A percentile compares a stretch with the other conserved stretches of the same genome.
Conservation (phyloP, 2,888 invertebrate species). For the Artemia sinica region DNA sequence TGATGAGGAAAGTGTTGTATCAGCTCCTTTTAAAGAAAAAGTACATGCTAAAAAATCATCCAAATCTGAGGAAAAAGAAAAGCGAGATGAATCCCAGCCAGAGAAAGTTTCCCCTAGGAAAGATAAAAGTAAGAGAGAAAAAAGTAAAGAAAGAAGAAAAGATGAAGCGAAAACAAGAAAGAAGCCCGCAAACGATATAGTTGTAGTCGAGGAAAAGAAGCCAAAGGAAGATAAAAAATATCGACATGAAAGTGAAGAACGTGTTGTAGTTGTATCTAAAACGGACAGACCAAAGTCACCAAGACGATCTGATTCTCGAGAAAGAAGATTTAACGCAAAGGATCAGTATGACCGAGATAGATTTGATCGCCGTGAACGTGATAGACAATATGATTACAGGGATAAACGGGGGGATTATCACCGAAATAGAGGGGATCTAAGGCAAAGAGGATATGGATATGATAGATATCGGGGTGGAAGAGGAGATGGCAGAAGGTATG, state of each 20-base stretch:
- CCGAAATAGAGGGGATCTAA: constrained; percentile 15
- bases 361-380: not conserved
- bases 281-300: not conserved
- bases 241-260: not conserved
- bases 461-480: not conserved
- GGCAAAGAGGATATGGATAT: constrained; percentile 19
- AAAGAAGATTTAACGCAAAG: not conserved
- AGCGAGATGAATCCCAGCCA: constrained; percentile 24
- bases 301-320: not conserved
- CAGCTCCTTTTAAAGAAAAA: constrained; percentile 24
- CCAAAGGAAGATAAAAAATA: not conserved
- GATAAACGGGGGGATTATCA: not conserved
- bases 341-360: not conserved
- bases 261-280: constrained; percentile 4
- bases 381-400: not conserved
- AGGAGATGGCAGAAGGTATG: constrained; percentile 20
- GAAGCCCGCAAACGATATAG: not conserved
- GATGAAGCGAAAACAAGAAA: not conserved
- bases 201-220: not conserved
- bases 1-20: constrained; percentile 14
- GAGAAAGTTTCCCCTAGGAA: constrained; percentile 34
- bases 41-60: constrained; percentile 20
- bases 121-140: constrained; percentile 27
- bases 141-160: constrained; percentile 27
- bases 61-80: constrained; percentile 22